Conservation (phyloP, 2,888 invertebrate genomes). For the Abscondita cerata region DNA sequence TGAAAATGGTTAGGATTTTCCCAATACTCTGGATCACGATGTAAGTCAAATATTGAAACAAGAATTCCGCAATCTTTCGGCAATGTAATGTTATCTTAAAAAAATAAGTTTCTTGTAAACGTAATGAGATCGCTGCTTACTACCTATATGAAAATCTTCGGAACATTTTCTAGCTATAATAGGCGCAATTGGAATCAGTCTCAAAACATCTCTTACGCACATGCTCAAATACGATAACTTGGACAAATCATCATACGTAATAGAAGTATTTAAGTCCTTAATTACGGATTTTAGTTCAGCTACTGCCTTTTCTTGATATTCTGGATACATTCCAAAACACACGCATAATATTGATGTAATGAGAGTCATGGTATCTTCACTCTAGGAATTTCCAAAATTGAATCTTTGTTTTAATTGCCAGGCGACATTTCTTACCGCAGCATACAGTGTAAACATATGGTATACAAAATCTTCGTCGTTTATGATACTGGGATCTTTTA, state of each 20-base stretch:
- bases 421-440: constrained; percentile 42
- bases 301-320: constrained; percentile 49
- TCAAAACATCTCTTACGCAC: constrained; percentile 49
- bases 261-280: constrained; percentile 37
- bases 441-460: constrained; percentile 45
- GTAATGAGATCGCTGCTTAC: not conserved
- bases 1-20: constrained; percentile 49
- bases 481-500: constrained; percentile 39
- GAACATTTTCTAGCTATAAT: constrained; percentile 44
- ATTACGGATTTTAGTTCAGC: constrained; percentile 46
- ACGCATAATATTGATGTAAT: constrained; percentile 42
- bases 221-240: constrained; percentile 47
- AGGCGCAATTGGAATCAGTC: constrained; percentile 50
- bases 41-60: constrained; percentile 23
- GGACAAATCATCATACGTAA: constrained; percentile 38
- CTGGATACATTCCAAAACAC: constrained; percentile 53
- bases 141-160: constrained; percentile 47
- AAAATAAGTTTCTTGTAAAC: not conserved
- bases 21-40: constrained; percentile 47
- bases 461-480: constrained; percentile 39
- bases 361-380: constrained; percentile 49
- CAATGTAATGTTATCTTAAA: constrained; percentile 18
- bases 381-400: no score
- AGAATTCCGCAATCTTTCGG: constrained; percentile 23
- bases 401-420: no score